A percentile compares a stretch with the other conserved stretches of the same genome.
phyloP scores from a whole-genome alignment of 1,140 invertebrate species.

The Brachionus manjavacas region DNA sequence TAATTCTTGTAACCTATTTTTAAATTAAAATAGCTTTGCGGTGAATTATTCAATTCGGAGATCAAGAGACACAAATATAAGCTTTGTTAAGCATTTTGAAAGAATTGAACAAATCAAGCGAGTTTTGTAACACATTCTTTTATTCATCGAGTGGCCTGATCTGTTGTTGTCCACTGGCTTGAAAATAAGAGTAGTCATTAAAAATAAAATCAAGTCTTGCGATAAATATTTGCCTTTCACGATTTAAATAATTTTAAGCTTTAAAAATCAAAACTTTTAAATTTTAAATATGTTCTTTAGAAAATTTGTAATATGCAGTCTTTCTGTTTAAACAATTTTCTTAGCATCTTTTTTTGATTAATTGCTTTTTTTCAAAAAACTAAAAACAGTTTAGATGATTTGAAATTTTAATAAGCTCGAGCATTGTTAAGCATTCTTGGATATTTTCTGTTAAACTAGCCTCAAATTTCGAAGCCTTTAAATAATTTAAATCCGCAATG shows the following conservation, averaged over 20 bases:
- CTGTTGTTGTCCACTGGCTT: not conserved
- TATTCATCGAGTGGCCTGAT: not conserved
- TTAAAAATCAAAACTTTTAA: not conserved
- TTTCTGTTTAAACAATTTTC: not conserved
- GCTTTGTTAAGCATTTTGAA: not conserved
- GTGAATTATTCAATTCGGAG: not conserved
- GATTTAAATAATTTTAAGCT: not conserved
- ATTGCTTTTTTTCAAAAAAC: not conserved
- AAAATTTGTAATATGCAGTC: no score
- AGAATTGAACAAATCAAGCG: not conserved
- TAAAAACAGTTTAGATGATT: no score
- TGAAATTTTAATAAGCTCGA: no score
- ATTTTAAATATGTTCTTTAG: not conserved
- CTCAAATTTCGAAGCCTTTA: no score
- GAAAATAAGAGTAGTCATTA: not conserved
- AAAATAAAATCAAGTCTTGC: not conserved
- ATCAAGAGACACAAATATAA: not conserved
- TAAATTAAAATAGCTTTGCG: not conserved
- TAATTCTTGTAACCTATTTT: not conserved
- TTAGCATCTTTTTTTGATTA: not conserved
- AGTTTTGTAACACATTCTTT: not conserved
- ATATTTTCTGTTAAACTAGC: no score
- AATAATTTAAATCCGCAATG: no score
- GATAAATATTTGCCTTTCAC: not conserved
- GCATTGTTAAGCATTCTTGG: conserved; percentile 53